These are phyloP conservation scores for Prochilodus magdalenae DNA, from an alignment of 2,113 vertebrate genomes.

Conservation along the genomic window DNA sequence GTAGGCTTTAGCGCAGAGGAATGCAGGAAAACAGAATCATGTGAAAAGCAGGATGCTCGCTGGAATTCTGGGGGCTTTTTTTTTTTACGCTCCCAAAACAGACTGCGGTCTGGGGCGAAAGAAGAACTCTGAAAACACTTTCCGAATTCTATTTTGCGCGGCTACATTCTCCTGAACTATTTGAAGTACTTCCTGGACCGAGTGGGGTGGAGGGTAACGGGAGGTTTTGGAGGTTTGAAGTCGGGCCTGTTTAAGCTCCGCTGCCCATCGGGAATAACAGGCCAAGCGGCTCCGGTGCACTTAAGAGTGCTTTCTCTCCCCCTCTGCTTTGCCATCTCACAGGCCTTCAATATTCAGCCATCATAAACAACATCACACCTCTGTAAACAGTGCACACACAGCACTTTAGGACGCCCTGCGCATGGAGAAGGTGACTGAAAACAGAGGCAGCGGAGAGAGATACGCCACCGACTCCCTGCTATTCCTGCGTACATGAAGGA, in stretches of 20 bases:
- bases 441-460: conserved; percentile 24
- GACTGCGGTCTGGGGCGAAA: conserved; percentile 31
- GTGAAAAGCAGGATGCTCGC: conserved; percentile 60
- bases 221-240: conserved; percentile 8
- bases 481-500: background rate
- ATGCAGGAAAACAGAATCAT: conserved; percentile 66
- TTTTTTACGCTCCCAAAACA: conserved; percentile 30
- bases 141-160: conserved; percentile 13
- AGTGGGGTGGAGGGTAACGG: background rate
- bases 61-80: conserved; percentile 49
- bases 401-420: background rate
- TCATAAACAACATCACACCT: conserved; percentile 50
- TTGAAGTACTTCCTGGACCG: conserved; percentile 1
- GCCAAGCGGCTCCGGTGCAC: background rate
- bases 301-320: conserved; percentile 14
- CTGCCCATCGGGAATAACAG: conserved; percentile 25
- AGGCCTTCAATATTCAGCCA: conserved; percentile 7
- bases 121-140: conserved; percentile 3
- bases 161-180: background rate
- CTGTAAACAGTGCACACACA: conserved; percentile 42
- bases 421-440: conserved; percentile 17
- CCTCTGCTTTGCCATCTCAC: background rate
- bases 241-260: conserved; percentile 43
- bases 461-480: conserved; percentile 13
- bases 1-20: conserved; percentile 46